A percentile compares a stretch with the other conserved stretches of the same genome.
These are phyloP conservation scores for Mya arenaria DNA, from an alignment of 1,140 invertebrate genomes.

Conservation along the genomic window DNA sequence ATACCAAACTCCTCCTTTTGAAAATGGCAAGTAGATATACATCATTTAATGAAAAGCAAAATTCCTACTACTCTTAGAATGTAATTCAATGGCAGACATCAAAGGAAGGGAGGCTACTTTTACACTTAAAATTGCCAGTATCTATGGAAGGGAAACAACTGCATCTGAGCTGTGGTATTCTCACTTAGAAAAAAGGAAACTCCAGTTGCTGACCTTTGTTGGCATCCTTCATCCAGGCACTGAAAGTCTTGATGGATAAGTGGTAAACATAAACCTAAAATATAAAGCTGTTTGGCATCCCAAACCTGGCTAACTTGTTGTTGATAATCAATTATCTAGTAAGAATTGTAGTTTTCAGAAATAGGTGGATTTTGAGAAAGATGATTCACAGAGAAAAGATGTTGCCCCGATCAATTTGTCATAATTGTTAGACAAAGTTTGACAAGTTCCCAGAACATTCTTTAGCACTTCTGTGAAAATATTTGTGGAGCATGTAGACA, in stretches of 20 bases:
- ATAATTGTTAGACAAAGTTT: background rate
- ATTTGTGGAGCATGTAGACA: too few species aligned
- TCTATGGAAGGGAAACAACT: conserved; percentile 23
- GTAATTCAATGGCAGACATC: background rate
- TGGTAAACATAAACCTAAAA: background rate
- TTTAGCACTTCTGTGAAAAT: too few species aligned
- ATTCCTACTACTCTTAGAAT: too few species aligned
- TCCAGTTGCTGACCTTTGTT: too few species aligned
- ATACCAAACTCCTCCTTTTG: too few species aligned
- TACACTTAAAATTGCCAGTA: background rate
- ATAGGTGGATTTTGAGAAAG: too few species aligned
- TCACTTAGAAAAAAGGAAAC: too few species aligned
- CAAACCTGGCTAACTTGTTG: background rate
- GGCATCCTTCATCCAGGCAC: background rate
- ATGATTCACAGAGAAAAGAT: too few species aligned
- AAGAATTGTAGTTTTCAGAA: too few species aligned
- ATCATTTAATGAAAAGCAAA: too few species aligned
- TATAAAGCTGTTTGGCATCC: background rate
- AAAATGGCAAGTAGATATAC: too few species aligned
- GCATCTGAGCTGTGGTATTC: too few species aligned
- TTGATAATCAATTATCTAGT: background rate
- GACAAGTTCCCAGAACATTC: background rate
- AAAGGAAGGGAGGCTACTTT: conserved; percentile 11
- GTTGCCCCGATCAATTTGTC: background rate
- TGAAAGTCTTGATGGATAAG: background rate